Percentiles rank a stretch among this genome's conserved stretches.
phyloP scores from a whole-genome alignment of 2,888 invertebrate species.

The Chymomyza amoena region DNA sequence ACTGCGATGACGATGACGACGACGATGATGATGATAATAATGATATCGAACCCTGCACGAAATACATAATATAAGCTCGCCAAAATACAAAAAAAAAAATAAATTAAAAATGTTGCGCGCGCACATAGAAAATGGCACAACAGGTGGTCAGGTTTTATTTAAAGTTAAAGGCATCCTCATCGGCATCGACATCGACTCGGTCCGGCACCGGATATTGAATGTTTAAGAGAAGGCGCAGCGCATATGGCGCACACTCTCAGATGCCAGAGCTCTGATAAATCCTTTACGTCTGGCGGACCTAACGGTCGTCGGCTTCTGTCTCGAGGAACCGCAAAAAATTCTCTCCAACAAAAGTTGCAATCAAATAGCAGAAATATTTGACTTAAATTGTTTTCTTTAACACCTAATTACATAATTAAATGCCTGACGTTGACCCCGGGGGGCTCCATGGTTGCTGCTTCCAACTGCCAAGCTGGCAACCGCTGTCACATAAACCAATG shows the following conservation, averaged over 20 bases:
- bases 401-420: conserved; percentile 70
- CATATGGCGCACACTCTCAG: conserved; percentile 41
- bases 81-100: conserved; percentile 24
- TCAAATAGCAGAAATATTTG: conserved; percentile 31
- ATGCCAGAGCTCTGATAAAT: conserved; percentile 50
- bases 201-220: conserved; percentile 51
- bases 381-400: conserved; percentile 49
- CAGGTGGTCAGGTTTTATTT: conserved; percentile 43
- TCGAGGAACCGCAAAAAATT: conserved; percentile 14
- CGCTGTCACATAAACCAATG: conserved; percentile 66
- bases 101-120: conserved; percentile 44
- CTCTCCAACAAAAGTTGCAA: not conserved
- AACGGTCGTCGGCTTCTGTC: conserved; percentile 11
- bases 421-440: not conserved
- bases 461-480: not conserved
- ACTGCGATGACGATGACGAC: not conserved
- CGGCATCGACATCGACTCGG: not conserved
- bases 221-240: conserved; percentile 5
- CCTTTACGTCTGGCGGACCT: not conserved
- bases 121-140: conserved; percentile 62
- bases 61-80: conserved; percentile 41
- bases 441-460: not conserved
- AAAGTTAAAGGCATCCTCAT: not conserved
- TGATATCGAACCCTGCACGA: conserved; percentile 15
- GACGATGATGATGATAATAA: not conserved